Conservation (phyloP, 30 jellyfish, hydroid and myxozoan species). For the Turritopsis rubra region DNA sequence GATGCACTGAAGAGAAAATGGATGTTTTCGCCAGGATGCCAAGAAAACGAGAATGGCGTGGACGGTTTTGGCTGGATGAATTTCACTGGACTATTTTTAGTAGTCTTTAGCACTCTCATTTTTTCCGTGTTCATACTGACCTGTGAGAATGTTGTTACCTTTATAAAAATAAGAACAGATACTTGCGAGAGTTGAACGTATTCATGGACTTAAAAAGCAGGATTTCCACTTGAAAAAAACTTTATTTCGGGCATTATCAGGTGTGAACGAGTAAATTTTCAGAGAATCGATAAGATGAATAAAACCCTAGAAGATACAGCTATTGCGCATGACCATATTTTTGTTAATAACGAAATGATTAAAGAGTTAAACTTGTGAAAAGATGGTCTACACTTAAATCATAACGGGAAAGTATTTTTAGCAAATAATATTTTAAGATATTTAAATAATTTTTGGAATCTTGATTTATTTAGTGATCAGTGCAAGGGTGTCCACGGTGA, state of each 20-base stretch:
- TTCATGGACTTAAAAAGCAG: no score
- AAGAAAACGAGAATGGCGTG: slow-evolving; percentile 14
- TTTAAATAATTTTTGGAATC: no score
- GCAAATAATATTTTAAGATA: neutral
- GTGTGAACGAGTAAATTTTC: neutral
- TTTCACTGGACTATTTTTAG: slow-evolving; percentile 5
- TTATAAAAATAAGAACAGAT: neutral
- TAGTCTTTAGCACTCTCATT: neutral
- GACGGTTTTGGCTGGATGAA: neutral
- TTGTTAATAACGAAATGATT: neutral
- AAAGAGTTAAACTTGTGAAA: neutral
- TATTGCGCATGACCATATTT: slow-evolving; percentile 4
- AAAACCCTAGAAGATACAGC: neutral
- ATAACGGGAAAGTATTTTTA: slow-evolving; percentile 5
- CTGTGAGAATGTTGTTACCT: neutral
- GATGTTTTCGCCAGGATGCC: slow-evolving; percentile 2
- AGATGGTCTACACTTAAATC: slow-evolving; percentile 3
- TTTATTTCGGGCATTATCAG: neutral
- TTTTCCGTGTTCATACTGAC: slow-evolving; percentile 1
- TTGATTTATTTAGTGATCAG: no score
- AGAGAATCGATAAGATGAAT: neutral
- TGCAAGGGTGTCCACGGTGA: no score
- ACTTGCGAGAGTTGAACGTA: no score
- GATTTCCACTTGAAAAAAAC: neutral
- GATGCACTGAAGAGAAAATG: neutral